A percentile compares a stretch with the other conserved stretches of the same genome.
phyloP scores from a whole-genome alignment of 2,797 vertebrate genomes.

The Macropodus opercularis region DNA sequence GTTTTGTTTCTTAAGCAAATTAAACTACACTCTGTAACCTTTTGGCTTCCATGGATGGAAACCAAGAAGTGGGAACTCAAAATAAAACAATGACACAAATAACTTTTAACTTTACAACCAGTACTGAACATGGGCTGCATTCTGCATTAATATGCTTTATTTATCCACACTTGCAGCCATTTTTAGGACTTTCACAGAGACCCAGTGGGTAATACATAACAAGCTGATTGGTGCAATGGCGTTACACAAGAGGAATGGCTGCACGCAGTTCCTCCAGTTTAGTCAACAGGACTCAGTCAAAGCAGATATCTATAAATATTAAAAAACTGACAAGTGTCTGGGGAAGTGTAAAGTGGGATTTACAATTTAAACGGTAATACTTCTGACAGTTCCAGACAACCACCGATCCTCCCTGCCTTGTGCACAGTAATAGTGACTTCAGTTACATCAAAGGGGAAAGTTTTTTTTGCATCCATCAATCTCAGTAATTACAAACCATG shows the following conservation, averaged over 20 bases:
- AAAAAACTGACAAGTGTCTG: constrained; percentile 46
- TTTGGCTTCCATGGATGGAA: background rate
- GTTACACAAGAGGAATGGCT: constrained; percentile 28
- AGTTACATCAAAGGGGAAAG: background rate
- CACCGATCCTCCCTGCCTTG: background rate
- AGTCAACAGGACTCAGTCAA: constrained; percentile 33
- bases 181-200: background rate
- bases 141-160: background rate
- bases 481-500: constrained; percentile 26
- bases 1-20: constrained; percentile 9
- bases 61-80: background rate
- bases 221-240: constrained; percentile 16
- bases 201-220: constrained; percentile 15
- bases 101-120: background rate
- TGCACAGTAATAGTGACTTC: background rate
- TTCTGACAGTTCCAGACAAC: constrained; percentile 18
- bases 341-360: constrained; percentile 34
- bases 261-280: constrained; percentile 11
- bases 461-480: constrained; percentile 9
- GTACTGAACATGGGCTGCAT: background rate
- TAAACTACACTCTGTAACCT: background rate
- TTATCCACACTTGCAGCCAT: background rate
- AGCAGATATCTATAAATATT: constrained; percentile 58
- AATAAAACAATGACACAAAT: background rate
- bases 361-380: constrained; percentile 41